Conservation (phyloP, 2,888 invertebrate species). For the Creontiades dilutus region DNA sequence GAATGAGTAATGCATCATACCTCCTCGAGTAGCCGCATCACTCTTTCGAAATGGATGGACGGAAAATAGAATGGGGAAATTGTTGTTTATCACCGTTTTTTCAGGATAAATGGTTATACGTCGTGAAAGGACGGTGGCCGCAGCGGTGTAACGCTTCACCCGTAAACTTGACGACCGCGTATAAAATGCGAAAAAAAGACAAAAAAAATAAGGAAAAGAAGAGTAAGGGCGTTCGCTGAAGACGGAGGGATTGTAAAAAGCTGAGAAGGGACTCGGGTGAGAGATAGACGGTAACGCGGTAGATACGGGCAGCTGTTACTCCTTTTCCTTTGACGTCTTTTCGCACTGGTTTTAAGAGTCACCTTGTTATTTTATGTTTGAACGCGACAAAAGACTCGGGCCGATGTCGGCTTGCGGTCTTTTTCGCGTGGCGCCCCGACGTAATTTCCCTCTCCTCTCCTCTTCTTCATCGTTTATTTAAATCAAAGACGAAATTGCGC, state of each 20-base stretch:
- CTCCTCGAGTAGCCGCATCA: too few relatives aligned
- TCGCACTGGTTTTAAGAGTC: conserved; percentile 2
- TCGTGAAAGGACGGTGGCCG: background rate
- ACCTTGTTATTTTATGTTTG: background rate
- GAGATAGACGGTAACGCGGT: background rate
- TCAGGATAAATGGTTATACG: background rate
- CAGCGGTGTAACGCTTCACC: background rate
- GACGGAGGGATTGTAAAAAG: background rate
- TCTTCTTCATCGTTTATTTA: background rate
- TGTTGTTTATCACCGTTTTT: too few relatives aligned
- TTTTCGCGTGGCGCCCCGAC: background rate
- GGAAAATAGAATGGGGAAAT: too few relatives aligned
- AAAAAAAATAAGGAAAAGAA: background rate
- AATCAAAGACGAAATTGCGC: background rate
- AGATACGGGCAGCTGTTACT: conserved; percentile 20
- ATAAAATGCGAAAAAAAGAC: conserved; percentile 3
- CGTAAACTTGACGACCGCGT: background rate
- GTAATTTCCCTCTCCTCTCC: background rate
- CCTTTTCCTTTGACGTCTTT: background rate
- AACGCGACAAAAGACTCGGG: background rate
- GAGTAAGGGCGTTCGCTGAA: too few relatives aligned
- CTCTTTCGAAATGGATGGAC: too few relatives aligned
- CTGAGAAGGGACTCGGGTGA: background rate
- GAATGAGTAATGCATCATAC: too few relatives aligned
- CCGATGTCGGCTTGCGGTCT: background rate